Conservation (phyloP, 1,140 invertebrate genomes). For the Papilio aristodemus region DNA sequence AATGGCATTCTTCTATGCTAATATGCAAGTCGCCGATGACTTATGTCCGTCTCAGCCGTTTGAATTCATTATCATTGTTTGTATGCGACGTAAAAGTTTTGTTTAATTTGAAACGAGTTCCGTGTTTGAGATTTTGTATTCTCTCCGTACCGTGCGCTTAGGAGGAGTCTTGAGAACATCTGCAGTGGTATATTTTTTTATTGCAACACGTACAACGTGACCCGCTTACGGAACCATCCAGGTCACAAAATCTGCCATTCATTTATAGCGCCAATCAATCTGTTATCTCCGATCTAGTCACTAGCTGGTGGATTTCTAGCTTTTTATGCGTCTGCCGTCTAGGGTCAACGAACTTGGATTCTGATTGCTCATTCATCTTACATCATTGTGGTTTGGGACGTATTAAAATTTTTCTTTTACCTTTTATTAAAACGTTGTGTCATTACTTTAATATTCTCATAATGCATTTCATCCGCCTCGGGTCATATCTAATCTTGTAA, state of each 20-base stretch:
- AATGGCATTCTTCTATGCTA: conserved; percentile 30
- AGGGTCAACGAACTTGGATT: conserved; percentile 70
- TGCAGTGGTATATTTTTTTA: conserved; percentile 64
- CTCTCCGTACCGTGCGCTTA: conserved; percentile 43
- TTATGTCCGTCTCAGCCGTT: conserved; percentile 36
- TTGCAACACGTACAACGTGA: conserved; percentile 65
- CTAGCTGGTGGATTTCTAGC: conserved; percentile 71
- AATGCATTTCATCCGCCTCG: conserved; percentile 43
- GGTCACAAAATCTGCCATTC: conserved; percentile 67
- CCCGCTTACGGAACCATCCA: conserved; percentile 58
- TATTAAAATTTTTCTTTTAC: conserved; percentile 72
- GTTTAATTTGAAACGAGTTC: conserved; percentile 46
- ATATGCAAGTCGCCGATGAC: conserved; percentile 34
- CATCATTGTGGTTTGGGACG: conserved; percentile 72
- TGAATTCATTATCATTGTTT: conserved; percentile 40
- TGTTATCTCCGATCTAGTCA: conserved; percentile 73
- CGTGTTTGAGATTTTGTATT: conserved; percentile 56
- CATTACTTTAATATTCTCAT: conserved; percentile 58
- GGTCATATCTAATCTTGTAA: conserved; percentile 41
- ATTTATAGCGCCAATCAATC: conserved; percentile 78
- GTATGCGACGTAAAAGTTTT: conserved; percentile 39
- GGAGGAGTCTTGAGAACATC: conserved; percentile 50
- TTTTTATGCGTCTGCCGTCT: conserved; percentile 76
- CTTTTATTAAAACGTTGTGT: conserved; percentile 51
- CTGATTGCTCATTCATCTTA: conserved; percentile 78